Evolutionary conservation across 2,113 vertebrate species (phyloP).

Genomic region (Sphyrna mokarran): DNA sequence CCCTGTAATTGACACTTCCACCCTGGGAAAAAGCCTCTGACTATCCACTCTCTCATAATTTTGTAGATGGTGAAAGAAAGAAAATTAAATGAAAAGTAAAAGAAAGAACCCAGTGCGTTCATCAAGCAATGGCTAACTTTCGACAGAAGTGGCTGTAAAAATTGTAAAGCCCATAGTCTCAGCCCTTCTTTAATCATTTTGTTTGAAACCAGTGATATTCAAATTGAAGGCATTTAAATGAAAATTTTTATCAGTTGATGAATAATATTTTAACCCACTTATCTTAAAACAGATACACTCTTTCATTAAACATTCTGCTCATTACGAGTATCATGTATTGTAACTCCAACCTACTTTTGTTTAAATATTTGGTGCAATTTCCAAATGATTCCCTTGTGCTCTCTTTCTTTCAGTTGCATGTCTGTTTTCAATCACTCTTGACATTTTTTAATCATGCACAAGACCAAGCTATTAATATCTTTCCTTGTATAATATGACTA

Average conservation of each 20-base stretch:
- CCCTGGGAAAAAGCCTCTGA: too few species aligned
- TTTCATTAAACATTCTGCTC: not conserved
- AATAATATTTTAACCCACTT: not conserved
- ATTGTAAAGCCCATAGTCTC: not conserved
- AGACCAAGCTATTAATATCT: constrained; percentile 12
- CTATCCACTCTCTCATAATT: too few species aligned
- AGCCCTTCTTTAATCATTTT: not conserved
- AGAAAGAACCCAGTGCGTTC: not conserved
- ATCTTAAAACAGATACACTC: not conserved
- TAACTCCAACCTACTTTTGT: not conserved
- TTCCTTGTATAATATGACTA: constrained; percentile 17
- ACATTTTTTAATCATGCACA: not conserved
- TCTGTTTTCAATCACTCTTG: constrained; percentile 14
- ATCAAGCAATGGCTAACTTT: not conserved
- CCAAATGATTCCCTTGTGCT: not conserved
- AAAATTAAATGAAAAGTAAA: not conserved
- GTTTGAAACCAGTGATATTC: not conserved
- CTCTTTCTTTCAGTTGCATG: not conserved
- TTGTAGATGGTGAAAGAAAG: not conserved
- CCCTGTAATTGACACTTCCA: too few species aligned
- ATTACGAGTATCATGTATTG: not conserved
- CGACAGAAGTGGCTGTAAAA: not conserved
- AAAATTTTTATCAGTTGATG: not conserved
- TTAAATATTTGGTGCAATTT: not conserved
- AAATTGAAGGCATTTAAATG: not conserved